Conservation (phyloP, 2,113 vertebrate genomes). For the Illadopsis cleaveri region DNA sequence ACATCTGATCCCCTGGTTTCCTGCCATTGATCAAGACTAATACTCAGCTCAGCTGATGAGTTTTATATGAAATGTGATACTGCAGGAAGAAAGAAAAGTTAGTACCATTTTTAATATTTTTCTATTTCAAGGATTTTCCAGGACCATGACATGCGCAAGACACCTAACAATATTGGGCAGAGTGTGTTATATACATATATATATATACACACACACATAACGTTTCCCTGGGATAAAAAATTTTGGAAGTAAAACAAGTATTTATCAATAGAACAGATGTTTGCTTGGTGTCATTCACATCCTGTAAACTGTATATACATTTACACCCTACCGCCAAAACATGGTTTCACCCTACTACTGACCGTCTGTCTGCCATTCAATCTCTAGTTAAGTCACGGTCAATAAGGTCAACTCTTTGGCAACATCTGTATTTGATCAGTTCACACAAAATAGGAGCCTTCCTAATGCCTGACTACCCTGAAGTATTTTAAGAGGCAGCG, state of each 20-base stretch:
- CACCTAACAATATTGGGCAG: constrained; percentile 6
- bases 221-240: constrained; percentile 46
- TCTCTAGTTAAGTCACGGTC: constrained; percentile 77
- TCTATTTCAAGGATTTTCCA: constrained; percentile 46
- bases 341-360: constrained; percentile 76
- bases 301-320: constrained; percentile 82
- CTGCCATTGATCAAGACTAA: constrained; percentile 98
- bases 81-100: constrained; percentile 75
- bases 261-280: constrained; percentile 85
- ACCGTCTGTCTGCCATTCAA: constrained; percentile 84
- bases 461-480: constrained; percentile 72
- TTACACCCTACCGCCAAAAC: constrained; percentile 84
- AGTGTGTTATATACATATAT: not conserved
- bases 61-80: constrained; percentile 91
- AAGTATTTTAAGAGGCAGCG: constrained; percentile 65
- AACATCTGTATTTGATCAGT: constrained; percentile 98
- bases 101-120: constrained; percentile 73
- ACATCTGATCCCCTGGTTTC: constrained; percentile 93
- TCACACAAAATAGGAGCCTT: constrained; percentile 80
- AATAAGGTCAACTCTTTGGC: constrained; percentile 80
- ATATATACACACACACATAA: not conserved
- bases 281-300: constrained; percentile 78
- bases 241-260: constrained; percentile 62
- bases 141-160: not conserved
- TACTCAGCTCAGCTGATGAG: constrained; percentile 88